Conservation (phyloP, 2,888 invertebrate genomes). For the Pachydiplax longipennis region DNA sequence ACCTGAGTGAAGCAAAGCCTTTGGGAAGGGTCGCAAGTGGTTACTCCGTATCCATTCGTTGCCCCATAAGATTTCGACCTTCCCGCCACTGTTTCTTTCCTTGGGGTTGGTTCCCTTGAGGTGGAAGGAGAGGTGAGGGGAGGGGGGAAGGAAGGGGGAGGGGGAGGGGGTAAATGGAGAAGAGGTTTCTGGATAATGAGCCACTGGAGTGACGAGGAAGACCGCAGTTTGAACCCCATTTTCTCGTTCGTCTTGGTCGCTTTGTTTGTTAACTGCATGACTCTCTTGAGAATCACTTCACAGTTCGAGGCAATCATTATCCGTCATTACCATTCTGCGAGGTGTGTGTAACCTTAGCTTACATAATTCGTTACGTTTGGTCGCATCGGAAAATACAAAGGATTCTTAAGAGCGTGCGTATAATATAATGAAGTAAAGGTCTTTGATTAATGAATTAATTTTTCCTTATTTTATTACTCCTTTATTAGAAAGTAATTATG, state of each 20-base stretch:
- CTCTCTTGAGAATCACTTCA: background rate
- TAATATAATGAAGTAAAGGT: too few relatives aligned
- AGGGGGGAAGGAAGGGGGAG: background rate
- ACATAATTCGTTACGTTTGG: too few relatives aligned
- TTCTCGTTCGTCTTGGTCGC: background rate
- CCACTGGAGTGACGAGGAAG: background rate
- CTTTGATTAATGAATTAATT: too few relatives aligned
- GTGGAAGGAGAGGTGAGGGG: background rate
- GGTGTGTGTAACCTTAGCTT: too few relatives aligned
- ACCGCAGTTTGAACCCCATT: background rate
- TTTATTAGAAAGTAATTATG: too few relatives aligned
- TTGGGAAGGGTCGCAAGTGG: background rate
- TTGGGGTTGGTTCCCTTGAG: background rate
- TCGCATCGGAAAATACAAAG: too few relatives aligned
- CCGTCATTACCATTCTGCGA: too few relatives aligned
- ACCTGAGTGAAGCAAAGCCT: background rate
- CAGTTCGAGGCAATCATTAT: too few relatives aligned
- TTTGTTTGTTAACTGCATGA: background rate
- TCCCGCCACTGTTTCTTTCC: background rate
- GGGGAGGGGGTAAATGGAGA: background rate
- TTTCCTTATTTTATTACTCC: too few relatives aligned
- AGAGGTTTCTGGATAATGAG: background rate
- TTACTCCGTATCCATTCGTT: background rate
- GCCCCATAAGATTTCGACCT: background rate
- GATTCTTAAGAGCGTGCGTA: too few relatives aligned